Evolutionary conservation across 2,888 invertebrate genomes (phyloP).

Genomic region (Meiosimyza platycephala): DNA sequence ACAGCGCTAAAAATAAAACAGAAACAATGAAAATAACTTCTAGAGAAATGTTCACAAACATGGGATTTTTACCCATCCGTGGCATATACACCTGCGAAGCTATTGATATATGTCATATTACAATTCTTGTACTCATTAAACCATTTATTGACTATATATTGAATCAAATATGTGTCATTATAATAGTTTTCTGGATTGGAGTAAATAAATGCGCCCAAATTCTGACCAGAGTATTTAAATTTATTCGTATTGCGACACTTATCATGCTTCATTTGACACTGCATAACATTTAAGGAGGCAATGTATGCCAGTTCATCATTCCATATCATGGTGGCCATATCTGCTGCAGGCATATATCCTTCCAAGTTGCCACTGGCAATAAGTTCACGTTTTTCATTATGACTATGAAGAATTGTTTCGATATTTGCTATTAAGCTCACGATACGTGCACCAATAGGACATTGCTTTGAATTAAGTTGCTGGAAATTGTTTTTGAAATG

Average conservation of each 20-base stretch:
- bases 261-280: constrained; percentile 53
- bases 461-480: not conserved
- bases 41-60: too few species aligned
- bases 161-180: not conserved
- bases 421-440: not conserved
- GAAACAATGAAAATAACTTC: too few species aligned
- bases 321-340: constrained; percentile 60
- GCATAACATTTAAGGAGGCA: constrained; percentile 53
- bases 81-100: not conserved
- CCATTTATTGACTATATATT: not conserved
- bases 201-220: constrained; percentile 44
- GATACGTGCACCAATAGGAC: not conserved
- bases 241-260: constrained; percentile 52
- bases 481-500: not conserved
- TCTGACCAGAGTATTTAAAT: constrained; percentile 56
- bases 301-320: constrained; percentile 54
- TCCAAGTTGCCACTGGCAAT: not conserved
- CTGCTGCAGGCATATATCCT: constrained; percentile 48
- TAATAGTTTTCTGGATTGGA: not conserved
- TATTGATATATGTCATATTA: not conserved
- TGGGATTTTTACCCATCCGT: too few species aligned
- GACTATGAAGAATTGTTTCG: not conserved
- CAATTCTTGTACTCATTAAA: constrained; percentile 5
- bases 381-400: constrained; percentile 1
- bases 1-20: too few species aligned